Conservation (phyloP, 2,113 vertebrate species). For the Microcebus lehilahytsara region DNA sequence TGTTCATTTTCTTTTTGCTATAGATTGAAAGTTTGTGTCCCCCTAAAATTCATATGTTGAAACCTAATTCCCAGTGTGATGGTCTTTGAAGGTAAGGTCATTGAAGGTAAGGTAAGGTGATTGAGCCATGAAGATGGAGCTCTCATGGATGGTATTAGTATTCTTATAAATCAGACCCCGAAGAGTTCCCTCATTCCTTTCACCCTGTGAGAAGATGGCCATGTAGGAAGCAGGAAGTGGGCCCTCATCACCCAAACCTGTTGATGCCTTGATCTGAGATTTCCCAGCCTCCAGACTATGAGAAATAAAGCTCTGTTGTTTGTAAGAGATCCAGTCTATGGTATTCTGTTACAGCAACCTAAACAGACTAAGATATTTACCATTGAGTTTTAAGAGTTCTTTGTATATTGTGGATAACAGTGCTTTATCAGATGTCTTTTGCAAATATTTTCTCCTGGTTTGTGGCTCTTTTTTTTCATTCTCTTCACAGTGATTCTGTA, state of each 20-base stretch:
- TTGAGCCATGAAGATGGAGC: not conserved
- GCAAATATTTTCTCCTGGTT: not conserved
- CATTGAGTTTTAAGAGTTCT: not conserved
- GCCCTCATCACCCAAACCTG: not conserved
- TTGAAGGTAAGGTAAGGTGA: not conserved
- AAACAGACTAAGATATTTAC: not conserved
- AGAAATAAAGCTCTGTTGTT: not conserved
- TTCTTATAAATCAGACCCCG: not conserved
- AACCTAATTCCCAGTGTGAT: not conserved
- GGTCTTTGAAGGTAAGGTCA: not conserved
- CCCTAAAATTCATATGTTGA: not conserved
- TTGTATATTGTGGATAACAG: not conserved
- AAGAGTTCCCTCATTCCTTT: not conserved
- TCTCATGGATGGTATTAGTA: not conserved
- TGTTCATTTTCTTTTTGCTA: not conserved
- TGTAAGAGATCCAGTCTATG: not conserved
- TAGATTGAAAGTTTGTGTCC: not conserved
- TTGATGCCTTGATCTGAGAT: not conserved
- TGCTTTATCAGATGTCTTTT: not conserved
- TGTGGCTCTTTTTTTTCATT: not conserved
- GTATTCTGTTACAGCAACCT: not conserved
- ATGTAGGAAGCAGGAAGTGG: not conserved
- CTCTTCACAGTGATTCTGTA: not conserved
- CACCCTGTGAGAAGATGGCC: not conserved
- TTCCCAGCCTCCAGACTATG: not conserved